A percentile compares a stretch with the other conserved stretches of the same genome.
Conservation (phyloP, 2,797 vertebrate species). For the Linurgus olivaceus region DNA sequence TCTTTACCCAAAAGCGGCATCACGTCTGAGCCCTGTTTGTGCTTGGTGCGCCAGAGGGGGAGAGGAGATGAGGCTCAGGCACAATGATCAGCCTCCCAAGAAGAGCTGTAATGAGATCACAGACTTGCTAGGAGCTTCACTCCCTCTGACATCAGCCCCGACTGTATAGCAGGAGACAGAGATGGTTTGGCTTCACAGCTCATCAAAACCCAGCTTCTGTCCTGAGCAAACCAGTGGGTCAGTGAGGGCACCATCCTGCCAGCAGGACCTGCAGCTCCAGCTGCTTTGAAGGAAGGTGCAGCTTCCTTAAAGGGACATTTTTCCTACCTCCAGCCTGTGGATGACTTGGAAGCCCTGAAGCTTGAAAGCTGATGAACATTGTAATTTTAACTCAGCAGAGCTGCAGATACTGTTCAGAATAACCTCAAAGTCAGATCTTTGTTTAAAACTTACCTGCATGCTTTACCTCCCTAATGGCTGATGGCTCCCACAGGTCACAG, state of each 20-base stretch:
- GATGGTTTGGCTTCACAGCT: background rate
- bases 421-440: background rate
- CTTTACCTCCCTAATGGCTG: background rate
- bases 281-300: background rate
- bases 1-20: background rate
- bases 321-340: background rate
- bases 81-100: background rate
- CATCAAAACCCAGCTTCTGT: background rate
- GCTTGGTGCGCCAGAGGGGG: accelerated
- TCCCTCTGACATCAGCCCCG: background rate
- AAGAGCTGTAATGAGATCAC: background rate
- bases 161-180: background rate
- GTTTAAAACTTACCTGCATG: background rate
- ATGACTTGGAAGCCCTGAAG: background rate
- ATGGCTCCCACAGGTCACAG: background rate
- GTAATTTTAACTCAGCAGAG: background rate
- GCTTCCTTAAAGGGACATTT: background rate
- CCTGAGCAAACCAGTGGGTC: accelerated
- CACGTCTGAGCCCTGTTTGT: background rate
- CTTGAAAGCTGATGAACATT: background rate
- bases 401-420: background rate
- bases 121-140: background rate
- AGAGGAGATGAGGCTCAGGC: background rate
- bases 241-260: background rate
- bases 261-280: background rate